A percentile compares a stretch with the other conserved stretches of the same genome.
phyloP scores from a whole-genome alignment of 1,140 invertebrate species.

The Danaus melanippus region DNA sequence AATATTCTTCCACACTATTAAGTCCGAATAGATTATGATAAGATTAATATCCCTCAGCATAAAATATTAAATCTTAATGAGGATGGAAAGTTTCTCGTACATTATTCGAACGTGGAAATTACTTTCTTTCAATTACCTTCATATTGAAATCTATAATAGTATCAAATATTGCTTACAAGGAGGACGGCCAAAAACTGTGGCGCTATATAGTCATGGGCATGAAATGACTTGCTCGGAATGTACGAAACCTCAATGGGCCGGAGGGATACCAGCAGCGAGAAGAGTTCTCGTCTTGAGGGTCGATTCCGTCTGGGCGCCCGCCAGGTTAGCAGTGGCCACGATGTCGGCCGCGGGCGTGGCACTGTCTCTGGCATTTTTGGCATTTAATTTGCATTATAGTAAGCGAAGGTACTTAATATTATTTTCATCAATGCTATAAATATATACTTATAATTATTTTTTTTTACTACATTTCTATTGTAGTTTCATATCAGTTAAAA shows the following conservation, averaged over 20 bases:
- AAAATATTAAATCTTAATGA: slow-evolving; percentile 1
- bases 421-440: too few relatives aligned
- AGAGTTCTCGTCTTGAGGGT: slow-evolving; percentile 80
- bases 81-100: not conserved
- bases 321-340: slow-evolving; percentile 65
- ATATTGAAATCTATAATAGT: too few relatives aligned
- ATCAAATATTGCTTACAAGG: slow-evolving; percentile 65
- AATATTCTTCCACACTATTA: too few relatives aligned
- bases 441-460: too few relatives aligned
- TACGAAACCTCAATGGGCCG: slow-evolving; percentile 79
- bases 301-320: slow-evolving; percentile 79
- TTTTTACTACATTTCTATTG: too few relatives aligned
- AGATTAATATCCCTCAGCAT: too few relatives aligned
- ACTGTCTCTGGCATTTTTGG: slow-evolving; percentile 83
- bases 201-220: slow-evolving; percentile 80
- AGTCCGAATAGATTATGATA: too few relatives aligned
- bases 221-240: slow-evolving; percentile 80
- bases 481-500: too few relatives aligned
- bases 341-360: slow-evolving; percentile 84
- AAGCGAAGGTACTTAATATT: slow-evolving; percentile 80
- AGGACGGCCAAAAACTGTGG: slow-evolving; percentile 78
- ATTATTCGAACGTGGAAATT: not conserved
- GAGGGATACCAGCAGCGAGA: slow-evolving; percentile 83
- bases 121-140: too few relatives aligned
- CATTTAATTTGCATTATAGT: slow-evolving; percentile 90